Percentiles rank a stretch among this genome's conserved stretches.
These are phyloP conservation scores for Melanerpes formicivorus DNA, from an alignment of 2,113 vertebrate genomes.

Conservation along the genomic window DNA sequence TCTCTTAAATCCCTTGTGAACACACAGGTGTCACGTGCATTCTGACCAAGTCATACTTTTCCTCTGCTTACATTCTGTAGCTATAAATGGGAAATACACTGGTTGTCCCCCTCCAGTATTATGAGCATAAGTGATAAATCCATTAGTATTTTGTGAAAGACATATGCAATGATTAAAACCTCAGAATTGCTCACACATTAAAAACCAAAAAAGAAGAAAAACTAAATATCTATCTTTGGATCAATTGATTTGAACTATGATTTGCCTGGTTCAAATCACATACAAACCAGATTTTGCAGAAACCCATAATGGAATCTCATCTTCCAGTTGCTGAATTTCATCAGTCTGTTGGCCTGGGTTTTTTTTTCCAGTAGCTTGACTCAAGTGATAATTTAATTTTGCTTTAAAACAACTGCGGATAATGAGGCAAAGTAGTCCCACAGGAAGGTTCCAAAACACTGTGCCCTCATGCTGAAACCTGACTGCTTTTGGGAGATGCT, in stretches of 20 bases:
- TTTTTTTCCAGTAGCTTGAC: neutral
- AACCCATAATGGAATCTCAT: neutral
- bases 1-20: neutral
- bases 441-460: neutral
- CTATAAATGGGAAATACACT: neutral
- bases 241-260: neutral
- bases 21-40: neutral
- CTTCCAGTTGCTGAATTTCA: neutral
- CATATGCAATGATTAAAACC: neutral
- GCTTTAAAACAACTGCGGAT: neutral
- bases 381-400: neutral
- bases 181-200: neutral
- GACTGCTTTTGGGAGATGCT: neutral
- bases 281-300: neutral
- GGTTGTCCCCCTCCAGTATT: neutral
- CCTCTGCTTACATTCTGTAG: neutral
- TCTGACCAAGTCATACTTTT: neutral
- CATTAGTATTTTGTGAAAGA: neutral
- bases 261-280: neutral
- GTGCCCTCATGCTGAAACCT: neutral
- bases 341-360: neutral
- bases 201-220: neutral
- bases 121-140: neutral
- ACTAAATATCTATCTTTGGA: neutral
- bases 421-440: neutral